Conservation (phyloP, 1,140 invertebrate species). For the Callitettix versicolor region DNA sequence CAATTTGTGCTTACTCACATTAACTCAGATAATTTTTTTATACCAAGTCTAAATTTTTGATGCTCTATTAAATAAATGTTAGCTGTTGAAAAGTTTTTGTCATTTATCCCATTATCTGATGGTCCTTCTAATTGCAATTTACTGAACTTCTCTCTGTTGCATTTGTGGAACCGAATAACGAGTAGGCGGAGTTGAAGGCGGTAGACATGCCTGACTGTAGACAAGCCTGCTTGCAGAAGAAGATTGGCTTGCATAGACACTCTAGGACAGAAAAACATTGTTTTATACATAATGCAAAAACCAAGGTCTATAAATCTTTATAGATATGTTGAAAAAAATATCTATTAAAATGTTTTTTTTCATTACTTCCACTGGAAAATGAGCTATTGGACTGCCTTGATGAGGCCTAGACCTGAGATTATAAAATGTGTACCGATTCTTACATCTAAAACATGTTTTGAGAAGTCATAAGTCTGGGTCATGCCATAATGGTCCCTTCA, state of each 20-base stretch:
- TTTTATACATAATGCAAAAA: not conserved
- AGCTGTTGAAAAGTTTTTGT: too few relatives aligned
- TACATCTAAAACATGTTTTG: not conserved
- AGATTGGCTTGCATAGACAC: slow-evolving; percentile 19
- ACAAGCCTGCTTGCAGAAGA: slow-evolving; percentile 15
- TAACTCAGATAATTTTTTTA: too few relatives aligned
- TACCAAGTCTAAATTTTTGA: too few relatives aligned
- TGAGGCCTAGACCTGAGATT: too few relatives aligned
- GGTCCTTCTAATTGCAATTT: too few relatives aligned
- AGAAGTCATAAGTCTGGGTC: too few relatives aligned
- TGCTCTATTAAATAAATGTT: too few relatives aligned
- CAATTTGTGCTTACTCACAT: too few relatives aligned
- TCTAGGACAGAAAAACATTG: slow-evolving; percentile 12
- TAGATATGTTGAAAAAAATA: not conserved
- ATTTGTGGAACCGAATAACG: slow-evolving; percentile 5
- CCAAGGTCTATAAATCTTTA: not conserved
- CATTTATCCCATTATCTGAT: too few relatives aligned
- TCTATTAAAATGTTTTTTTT: not conserved
- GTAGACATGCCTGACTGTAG: slow-evolving; percentile 17
- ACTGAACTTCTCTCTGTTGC: slow-evolving; percentile 2
- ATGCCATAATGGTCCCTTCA: too few relatives aligned
- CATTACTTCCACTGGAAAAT: not conserved
- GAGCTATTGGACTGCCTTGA: too few relatives aligned
- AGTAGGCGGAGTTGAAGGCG: slow-evolving; percentile 2
- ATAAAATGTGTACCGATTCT: too few relatives aligned